Evolutionary conservation across 2,797 vertebrate species (phyloP), one percentile per base, ranked within the genome.

Genomic region (Danio choprae): DNA sequence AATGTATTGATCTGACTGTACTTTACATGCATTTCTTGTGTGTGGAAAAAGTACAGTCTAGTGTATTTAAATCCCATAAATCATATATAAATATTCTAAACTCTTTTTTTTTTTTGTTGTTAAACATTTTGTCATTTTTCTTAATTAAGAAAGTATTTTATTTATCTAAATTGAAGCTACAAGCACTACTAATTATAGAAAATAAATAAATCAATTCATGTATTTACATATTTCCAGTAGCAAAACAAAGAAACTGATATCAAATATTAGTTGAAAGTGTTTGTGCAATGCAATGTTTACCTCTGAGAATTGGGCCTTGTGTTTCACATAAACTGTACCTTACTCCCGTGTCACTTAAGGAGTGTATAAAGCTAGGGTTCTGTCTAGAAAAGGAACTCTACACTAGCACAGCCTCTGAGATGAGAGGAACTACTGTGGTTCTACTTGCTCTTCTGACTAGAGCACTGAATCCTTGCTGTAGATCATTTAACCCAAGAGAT

Each of bases 321-420:
- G 82, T 86, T 89, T 72, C 83, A 86, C 62, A 79, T 72, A 12
- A 60, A 64, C 53, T 76, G 79, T 7, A 40, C 86, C 87, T 87
- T 89, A 81, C 89, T 85, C 64, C 68, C 83, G 74, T 67, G 79
- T 43, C 53, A 73, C 78, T 77, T 10, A 80, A 8, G 80, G 78
- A 90, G 86, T 83, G 87, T 92, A 94, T 94, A 94, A 92, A 92
- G 90, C 83, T 64, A 77, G 68, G 46, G 58, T 53, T 44, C 11
- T 78, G 76, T 46, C 65, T 38, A 51, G 55, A 82, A 85, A 55
- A 62, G 40, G 29, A 79, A 81, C 77, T 81, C 84, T 84, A 86
- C 79, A 84, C 87, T 84, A 90, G 87, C 87, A 82, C 50, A 91
- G 83, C 74, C 86, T 92, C 84, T 87, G 92, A 91, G 83, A 95